Evolutionary conservation across 1,140 invertebrate genomes (phyloP).

Genomic region (Ceratina japonica): DNA sequence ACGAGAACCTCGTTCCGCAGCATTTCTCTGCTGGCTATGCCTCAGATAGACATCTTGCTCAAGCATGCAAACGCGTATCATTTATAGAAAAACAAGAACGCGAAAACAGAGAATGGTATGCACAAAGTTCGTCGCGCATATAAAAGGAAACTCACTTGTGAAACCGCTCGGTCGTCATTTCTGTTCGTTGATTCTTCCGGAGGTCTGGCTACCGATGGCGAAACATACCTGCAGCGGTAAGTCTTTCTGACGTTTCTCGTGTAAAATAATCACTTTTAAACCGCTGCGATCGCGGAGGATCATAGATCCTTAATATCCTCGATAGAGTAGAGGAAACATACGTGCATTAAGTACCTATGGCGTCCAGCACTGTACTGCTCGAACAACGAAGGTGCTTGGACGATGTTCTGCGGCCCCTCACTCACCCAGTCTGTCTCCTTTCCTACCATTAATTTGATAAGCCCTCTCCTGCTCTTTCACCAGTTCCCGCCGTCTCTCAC

Average conservation of each 20-base stretch:
- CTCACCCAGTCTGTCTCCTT: constrained; percentile 36
- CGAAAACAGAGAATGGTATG: constrained; percentile 19
- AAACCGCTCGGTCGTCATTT: constrained; percentile 76
- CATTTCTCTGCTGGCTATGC: constrained; percentile 51
- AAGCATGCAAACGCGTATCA: constrained; percentile 5
- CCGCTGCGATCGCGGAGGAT: not conserved
- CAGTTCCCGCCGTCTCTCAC: constrained; percentile 51
- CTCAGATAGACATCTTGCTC: constrained; percentile 9
- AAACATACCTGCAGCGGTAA: constrained; percentile 13
- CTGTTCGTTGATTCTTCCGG: constrained; percentile 34
- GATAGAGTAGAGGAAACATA: not conserved
- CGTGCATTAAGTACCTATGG: constrained; percentile 32
- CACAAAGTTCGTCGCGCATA: not conserved
- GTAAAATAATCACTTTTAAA: not conserved
- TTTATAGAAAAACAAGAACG: constrained; percentile 40
- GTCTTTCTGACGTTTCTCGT: constrained; percentile 13
- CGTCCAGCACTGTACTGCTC: constrained; percentile 61
- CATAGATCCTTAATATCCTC: not conserved
- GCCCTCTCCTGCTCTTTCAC: constrained; percentile 24
- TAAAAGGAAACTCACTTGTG: constrained; percentile 73
- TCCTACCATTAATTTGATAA: constrained; percentile 27
- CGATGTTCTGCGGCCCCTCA: constrained; percentile 14
- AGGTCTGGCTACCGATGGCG: constrained; percentile 19
- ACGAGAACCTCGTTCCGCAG: constrained; percentile 45
- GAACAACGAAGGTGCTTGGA: constrained; percentile 38